Evolutionary conservation across 2,797 vertebrate species (phyloP).

Genomic region (Spinus olivaceus): DNA sequence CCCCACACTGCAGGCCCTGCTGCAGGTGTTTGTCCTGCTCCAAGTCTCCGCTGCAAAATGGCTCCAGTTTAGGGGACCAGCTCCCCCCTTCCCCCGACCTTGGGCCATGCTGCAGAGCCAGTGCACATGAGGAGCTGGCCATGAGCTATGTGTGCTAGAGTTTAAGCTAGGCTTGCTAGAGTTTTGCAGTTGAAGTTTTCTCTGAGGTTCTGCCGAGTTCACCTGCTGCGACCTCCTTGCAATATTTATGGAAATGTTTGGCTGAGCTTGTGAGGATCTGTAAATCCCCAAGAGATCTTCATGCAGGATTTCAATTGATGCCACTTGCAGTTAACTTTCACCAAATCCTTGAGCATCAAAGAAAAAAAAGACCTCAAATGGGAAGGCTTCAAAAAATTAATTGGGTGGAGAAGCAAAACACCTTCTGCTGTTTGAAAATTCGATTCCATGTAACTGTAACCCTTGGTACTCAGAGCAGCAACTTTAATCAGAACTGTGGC

Average conservation of each 20-base stretch:
- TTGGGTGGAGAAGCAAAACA: slow-evolving; percentile 1
- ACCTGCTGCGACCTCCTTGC: not conserved
- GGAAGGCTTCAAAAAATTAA: not conserved
- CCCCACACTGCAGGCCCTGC: not conserved
- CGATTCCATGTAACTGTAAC: not conserved
- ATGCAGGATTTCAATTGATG: not conserved
- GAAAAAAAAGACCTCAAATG: not conserved
- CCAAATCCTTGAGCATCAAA: not conserved
- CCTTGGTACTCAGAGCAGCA: not conserved
- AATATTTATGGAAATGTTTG: slow-evolving; percentile 29
- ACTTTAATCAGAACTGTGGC: slow-evolving; percentile 18
- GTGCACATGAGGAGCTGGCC: not conserved
- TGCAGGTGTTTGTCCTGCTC: not conserved
- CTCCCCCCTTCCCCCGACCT: not conserved
- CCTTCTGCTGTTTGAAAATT: not conserved
- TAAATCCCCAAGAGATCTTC: slow-evolving; percentile 7
- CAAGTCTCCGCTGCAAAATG: not conserved
- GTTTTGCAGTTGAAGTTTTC: not conserved
- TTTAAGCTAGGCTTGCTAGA: not conserved
- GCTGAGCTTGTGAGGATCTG: not conserved
- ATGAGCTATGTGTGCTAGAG: not conserved
- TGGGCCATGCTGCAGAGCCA: not conserved
- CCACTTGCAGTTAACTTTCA: not conserved
- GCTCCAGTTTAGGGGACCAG: not conserved
- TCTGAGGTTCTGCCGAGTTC: not conserved